Conservation (phyloP, 2,797 vertebrate genomes). For the Pseudochaenichthys georgianus region DNA sequence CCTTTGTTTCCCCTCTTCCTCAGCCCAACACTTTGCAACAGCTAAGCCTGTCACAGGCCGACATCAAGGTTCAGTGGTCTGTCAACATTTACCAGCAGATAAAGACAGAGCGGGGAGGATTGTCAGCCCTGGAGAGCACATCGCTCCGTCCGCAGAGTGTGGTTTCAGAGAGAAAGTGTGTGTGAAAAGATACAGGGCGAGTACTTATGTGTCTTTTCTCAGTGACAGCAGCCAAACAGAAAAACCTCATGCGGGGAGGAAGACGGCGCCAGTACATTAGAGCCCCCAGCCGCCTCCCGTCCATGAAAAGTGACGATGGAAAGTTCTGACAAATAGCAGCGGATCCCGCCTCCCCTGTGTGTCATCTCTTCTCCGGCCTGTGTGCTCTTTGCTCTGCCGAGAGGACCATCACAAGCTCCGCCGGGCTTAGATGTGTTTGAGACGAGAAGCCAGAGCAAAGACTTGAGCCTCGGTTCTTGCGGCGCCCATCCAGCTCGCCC, state of each 20-base stretch:
- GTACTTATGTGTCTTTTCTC: conserved; percentile 92
- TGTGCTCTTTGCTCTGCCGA: conserved; percentile 43
- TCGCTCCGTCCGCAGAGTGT: conserved; percentile 67
- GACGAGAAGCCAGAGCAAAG: conserved; percentile 46
- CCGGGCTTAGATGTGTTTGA: conserved; percentile 53
- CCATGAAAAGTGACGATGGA: conserved; percentile 90
- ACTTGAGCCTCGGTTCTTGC: conserved; percentile 50
- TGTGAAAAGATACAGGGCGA: conserved; percentile 80
- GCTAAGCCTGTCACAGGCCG: conserved; percentile 89
- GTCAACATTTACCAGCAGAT: conserved; percentile 93
- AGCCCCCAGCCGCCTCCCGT: conserved; percentile 38
- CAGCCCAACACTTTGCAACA: conserved; percentile 82
- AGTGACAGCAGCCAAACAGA: conserved; percentile 91
- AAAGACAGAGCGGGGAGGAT: conserved; percentile 91
- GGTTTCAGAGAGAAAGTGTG: conserved; percentile 74
- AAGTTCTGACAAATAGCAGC: conserved; percentile 94
- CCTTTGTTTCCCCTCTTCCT: conserved; percentile 75
- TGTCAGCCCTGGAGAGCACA: conserved; percentile 88
- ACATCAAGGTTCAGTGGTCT: conserved; percentile 93
- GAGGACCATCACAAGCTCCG: conserved; percentile 51
- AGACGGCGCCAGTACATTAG: conserved; percentile 75
- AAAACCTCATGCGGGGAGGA: conserved; percentile 88
- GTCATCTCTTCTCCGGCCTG: conserved; percentile 53
- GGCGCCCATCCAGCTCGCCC: conserved; percentile 42
- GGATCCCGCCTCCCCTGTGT: conserved; percentile 89